These are phyloP conservation scores for Steinernema khuongi DNA, from an alignment of 1,140 invertebrate species.

Conservation along the genomic window DNA sequence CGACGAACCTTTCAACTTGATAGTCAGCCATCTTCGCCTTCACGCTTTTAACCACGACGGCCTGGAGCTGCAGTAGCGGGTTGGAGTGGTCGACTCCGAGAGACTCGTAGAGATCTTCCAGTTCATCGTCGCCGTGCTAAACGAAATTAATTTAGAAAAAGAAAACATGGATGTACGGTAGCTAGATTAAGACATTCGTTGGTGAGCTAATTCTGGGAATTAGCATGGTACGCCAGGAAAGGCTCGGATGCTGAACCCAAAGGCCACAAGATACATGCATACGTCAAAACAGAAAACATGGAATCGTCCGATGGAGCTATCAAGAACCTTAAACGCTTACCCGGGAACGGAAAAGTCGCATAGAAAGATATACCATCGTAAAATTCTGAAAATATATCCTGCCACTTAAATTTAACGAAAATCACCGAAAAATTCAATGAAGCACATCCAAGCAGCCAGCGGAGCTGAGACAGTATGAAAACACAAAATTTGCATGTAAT, in stretches of 20 bases:
- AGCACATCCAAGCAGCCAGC: conserved; percentile 39
- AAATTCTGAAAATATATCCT: no score
- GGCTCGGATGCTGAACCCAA: no score
- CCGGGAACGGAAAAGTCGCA: no score
- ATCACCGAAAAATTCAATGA: not conserved
- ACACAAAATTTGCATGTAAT: no score
- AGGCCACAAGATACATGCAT: no score
- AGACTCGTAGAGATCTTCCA: conserved; percentile 18
- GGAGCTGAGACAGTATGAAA: not conserved
- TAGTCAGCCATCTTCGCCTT: not conserved
- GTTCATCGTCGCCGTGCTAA: not conserved
- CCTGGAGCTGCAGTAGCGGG: not conserved
- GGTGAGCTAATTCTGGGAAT: no score
- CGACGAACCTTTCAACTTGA: not conserved
- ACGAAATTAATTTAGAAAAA: conserved; percentile 16
- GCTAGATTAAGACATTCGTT: no score
- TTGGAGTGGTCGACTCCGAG: not conserved
- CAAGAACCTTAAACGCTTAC: no score
- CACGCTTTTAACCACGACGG: not conserved
- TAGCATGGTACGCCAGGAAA: no score
- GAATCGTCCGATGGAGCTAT: no score
- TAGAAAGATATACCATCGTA: no score
- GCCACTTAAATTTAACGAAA: not conserved
- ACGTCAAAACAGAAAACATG: no score
- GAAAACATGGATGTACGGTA: conserved; percentile 1